Evolutionary conservation across 2,888 invertebrate species (phyloP).

Genomic region (Netelia inedita): DNA sequence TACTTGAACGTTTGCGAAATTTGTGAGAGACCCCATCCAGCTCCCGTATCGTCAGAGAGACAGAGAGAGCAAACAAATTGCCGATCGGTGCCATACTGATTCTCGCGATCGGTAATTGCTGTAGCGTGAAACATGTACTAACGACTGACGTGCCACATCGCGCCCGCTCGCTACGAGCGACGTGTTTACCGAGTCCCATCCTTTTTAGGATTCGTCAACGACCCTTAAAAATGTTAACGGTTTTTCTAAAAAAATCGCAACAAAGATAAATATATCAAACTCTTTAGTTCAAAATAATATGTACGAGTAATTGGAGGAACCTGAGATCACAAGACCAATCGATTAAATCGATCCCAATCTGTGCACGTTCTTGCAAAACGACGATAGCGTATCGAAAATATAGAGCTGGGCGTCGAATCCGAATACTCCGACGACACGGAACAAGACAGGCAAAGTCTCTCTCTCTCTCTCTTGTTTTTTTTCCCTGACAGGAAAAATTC

Average conservation of each 20-base stretch:
- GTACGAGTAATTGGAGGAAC: background rate
- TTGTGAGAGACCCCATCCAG: conserved; percentile 1
- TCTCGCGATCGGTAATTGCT: conserved; percentile 69
- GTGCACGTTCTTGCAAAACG: no score
- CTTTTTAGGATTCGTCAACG: conserved; percentile 19
- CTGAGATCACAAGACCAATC: background rate
- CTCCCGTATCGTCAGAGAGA: background rate
- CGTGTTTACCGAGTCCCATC: conserved; percentile 69
- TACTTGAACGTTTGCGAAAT: conserved; percentile 24
- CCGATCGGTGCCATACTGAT: conserved; percentile 58
- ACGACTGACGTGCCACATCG: background rate
- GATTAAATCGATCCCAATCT: background rate
- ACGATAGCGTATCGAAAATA: no score
- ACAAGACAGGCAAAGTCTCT: no score
- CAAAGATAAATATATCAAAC: background rate
- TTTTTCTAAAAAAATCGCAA: conserved; percentile 11
- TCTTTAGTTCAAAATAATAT: conserved; percentile 1
- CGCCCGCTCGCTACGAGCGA: background rate
- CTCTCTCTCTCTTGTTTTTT: background rate
- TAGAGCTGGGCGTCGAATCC: no score
- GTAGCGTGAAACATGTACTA: conserved; percentile 66
- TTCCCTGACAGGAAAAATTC: conserved; percentile 20
- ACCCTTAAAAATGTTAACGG: no score
- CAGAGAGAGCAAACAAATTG: conserved; percentile 70
- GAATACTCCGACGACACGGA: no score